Evolutionary conservation across 2,113 vertebrate species (phyloP).

Genomic region (Gulo gulo): DNA sequence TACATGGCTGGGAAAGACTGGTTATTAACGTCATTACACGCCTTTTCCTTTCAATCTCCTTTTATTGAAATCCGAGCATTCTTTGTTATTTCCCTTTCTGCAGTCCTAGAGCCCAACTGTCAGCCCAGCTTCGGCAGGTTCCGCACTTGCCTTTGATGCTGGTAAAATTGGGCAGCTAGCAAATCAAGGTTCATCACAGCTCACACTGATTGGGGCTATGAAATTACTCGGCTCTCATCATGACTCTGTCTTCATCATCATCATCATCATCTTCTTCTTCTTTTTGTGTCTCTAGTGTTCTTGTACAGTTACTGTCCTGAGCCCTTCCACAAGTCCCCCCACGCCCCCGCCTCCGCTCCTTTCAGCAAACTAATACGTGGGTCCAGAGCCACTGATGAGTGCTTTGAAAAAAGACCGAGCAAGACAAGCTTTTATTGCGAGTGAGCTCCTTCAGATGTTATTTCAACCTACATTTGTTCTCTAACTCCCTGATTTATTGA

Average conservation of each 20-base stretch:
- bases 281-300: conserved; percentile 52
- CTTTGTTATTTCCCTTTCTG: conserved; percentile 62
- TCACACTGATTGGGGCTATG: conserved; percentile 41
- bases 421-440: conserved; percentile 65
- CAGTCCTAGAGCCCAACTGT: conserved; percentile 59
- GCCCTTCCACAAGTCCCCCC: not conserved
- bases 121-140: conserved; percentile 56
- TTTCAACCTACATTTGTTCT: conserved; percentile 73
- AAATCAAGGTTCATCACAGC: conserved; percentile 64
- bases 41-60: conserved; percentile 70
- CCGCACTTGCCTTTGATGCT: conserved; percentile 45
- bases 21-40: conserved; percentile 78
- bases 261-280: not conserved
- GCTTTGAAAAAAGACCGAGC: conserved; percentile 35
- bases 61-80: conserved; percentile 76
- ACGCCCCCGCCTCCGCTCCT: not conserved
- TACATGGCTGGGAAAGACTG: conserved; percentile 68
- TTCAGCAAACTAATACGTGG: conserved; percentile 52
- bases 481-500: conserved; percentile 69
- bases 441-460: conserved; percentile 71
- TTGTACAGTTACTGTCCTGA: conserved; percentile 16
- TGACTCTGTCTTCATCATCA: not conserved
- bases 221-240: conserved; percentile 32
- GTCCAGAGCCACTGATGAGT: conserved; percentile 8
- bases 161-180: conserved; percentile 66